A percentile compares a stretch with the other conserved stretches of the same genome.
Conservation (phyloP, 2,888 invertebrate genomes). For the Pyrocoelia pectoralis region DNA sequence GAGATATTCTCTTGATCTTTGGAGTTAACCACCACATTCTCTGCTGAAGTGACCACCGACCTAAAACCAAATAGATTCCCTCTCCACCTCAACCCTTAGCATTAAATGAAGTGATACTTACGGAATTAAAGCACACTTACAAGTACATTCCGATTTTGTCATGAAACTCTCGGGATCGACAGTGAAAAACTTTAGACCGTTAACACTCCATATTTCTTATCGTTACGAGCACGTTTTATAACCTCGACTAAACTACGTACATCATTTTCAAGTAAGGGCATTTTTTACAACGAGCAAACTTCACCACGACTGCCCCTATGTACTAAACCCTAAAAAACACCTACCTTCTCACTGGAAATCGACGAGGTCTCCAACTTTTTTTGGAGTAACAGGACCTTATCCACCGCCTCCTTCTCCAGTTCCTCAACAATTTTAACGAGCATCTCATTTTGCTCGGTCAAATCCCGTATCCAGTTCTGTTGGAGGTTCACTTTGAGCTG, state of each 20-base stretch:
- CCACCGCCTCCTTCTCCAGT: conserved; percentile 70
- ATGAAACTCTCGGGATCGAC: neutral
- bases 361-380: neutral
- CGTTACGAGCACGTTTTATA: neutral
- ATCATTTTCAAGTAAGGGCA: neutral
- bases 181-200: neutral
- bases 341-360: neutral
- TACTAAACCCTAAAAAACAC: neutral
- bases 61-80: no score
- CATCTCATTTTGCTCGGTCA: conserved; percentile 71
- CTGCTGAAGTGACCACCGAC: no score
- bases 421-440: conserved; percentile 66
- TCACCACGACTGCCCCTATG: no score
- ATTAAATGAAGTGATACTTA: neutral
- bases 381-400: conserved; percentile 45
- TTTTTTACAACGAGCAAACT: neutral
- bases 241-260: neutral
- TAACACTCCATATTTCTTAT: neutral
- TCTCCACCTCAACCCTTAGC: no score
- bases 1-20: no score
- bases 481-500: conserved; percentile 71
- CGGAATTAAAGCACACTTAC: neutral
- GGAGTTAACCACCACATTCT: no score
- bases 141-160: neutral
- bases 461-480: conserved; percentile 72